Evolutionary conservation across 2,113 vertebrate species (phyloP), one percentile per base, ranked within the genome.

Genomic region (Zosterops lateralis): DNA sequence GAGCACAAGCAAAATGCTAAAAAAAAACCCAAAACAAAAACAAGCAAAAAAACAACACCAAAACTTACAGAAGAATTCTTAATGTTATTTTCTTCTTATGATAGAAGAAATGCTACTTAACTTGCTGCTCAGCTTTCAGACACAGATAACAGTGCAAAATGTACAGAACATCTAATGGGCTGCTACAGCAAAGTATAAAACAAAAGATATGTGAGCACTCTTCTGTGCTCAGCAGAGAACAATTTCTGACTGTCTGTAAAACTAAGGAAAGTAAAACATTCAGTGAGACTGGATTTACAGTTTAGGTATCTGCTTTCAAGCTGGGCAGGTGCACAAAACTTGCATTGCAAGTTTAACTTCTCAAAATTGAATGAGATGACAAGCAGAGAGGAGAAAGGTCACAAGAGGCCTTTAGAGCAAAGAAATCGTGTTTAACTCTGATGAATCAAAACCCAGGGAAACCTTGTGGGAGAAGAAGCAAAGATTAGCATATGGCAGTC

Each of bases 181-280:
- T 86, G 51, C 40, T 32, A 54, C 1, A 80, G 32, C 21, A 70
- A 61, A 92, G 16, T 42, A 60, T 56, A 89, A 89, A 82, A 38
- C 8, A 75, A 40, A 86, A 81, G 10, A 71, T 11, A 42, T 0
- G 0, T 1, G 2, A 31, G 31, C 14, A 73, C 28, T 31, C n/a
- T 67, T 68, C 74, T 31, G 2, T 3, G 15, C 42, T 66, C 47
- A 56, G 56, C 32, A 65, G 54, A 92, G 44, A 87, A 74, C 24
- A 70, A 25, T 22, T 20, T 74, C 64, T 42, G 36, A 38, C 15
- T 64, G 6, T 47, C 62, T 62, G 20, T 57, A 68, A 70, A 75
- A 61, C n/a, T 56, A 73, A 53, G 16, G 8, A 32, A 68, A 50
- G 31, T 8, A 66, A 57, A 87, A 36, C 24, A 25, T 42, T 57